phyloP scores from a whole-genome alignment of 2,888 invertebrate species.

The Microchrysa polita region DNA sequence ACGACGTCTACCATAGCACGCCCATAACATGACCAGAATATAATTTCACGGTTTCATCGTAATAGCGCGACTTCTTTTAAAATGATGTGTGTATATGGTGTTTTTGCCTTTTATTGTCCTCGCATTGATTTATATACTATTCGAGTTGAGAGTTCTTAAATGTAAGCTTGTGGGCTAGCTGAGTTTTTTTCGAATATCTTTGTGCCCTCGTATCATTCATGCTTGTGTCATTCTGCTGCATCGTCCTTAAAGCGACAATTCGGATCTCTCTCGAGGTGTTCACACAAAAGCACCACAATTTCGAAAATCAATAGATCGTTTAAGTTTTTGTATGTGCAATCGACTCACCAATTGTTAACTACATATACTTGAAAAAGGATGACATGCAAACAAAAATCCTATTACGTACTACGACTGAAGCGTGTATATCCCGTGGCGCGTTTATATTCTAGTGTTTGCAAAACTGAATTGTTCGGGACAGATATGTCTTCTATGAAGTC shows the following conservation, averaged over 20 bases:
- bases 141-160: no score
- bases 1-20: no score
- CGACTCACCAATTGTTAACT: conserved; percentile 37
- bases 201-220: not conserved
- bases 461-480: not conserved
- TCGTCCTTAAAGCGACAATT: conserved; percentile 24
- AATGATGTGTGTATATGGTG: not conserved
- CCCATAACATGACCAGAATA: conserved; percentile 36
- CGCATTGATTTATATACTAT: conserved; percentile 1
- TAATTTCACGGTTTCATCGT: conserved; percentile 22
- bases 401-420: not conserved
- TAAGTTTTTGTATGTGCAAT: conserved; percentile 37
- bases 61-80: not conserved
- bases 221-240: not conserved
- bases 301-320: conserved; percentile 42
- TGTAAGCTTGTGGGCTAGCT: no score
- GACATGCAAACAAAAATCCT: conserved; percentile 34
- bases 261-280: not conserved
- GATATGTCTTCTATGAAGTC: not conserved
- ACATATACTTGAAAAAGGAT: conserved; percentile 34
- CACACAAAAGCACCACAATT: conserved; percentile 31
- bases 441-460: not conserved
- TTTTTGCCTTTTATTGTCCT: conserved; percentile 1
- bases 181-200: not conserved
- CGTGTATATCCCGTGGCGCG: not conserved